Base-by-base conservation (phyloP, 92 coral and sea anemone genomes). In the Pocillopora grandis region DNA sequence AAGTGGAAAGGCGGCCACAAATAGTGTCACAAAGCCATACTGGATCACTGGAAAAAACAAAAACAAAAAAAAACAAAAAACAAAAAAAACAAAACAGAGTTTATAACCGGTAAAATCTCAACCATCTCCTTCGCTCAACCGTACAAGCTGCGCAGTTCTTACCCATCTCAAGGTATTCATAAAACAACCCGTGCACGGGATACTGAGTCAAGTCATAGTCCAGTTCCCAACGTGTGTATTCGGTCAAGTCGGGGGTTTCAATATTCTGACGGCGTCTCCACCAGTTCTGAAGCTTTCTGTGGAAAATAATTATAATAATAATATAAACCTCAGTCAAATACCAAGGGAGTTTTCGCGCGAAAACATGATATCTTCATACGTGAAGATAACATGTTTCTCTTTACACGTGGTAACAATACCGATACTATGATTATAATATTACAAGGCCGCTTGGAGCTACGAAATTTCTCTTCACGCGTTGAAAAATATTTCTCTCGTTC, bases 1-100 rank as follows among this genome's bases (percentile, higher is more conserved):
- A 37, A 96, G 95, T 3, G 99, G 99, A 62, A 96, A 96, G 20
- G 99, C 99, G 15, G 99, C 89, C 70, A 96, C 98, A 87, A 96
- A 96, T 75, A 96, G 84, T 42, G 99, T 96, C 52, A 96, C 93
- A 87, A 96, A 96, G 33, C 99, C 99, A 80, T 85, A 96, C 89
- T 96, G 99, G 85, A 96, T 96, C 62, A 96, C 99, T 96, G 87
- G 33, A 59, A 58, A 36, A 61, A 82, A 35, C 37, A 14, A 16
- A 35, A 78, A 33, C n/a, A 62, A 27, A 27, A 27, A 27, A 27
- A 27, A 27, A 27, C 31, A 27, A 27, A 27, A 27, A 27, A 27
- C 31, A 27, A 27, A 27, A 27, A 23, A 27, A 27, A 27, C 31
- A 27, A 27, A 27, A 27, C 31, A 27, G 31, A 27, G 31, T 27